Evolutionary conservation across 2,113 vertebrate species (phyloP), one percentile per base, ranked within the genome.

Genomic region (Columbina picui): DNA sequence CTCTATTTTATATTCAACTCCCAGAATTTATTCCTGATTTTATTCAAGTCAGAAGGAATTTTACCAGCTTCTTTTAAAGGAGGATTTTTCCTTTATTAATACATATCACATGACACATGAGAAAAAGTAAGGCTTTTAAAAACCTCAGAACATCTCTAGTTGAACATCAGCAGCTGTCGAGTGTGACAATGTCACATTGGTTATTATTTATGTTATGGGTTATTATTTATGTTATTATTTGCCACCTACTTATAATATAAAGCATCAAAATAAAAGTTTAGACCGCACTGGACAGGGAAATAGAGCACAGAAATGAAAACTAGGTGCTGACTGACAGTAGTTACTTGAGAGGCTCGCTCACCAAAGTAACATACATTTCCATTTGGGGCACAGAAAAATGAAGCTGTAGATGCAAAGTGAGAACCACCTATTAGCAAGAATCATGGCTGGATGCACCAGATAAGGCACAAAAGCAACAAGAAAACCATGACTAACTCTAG

Each of bases 371-470:
- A 71, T 93, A 91, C 88, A 89, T 97, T 90, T 96, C 45, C 64
- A 69, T 49, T 93, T 90, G 84, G 63, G 84, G 91, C 94, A 95
- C 68, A 81, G 69, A 82, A 57, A 74, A 83, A 55, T 89, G 45
- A 84, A 82, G 63, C 61, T 93, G 87, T 65, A 38, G 55, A 70
- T 93, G 60, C 79, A 93, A 91, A 89, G 76, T 95, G 96, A 34
- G 26, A 26, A 95, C 23, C 71, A 90, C 81, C 86, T 74, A 94
- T 64, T 85, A 84, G 53, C 57, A 95, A 92, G 88, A 27, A 87
- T 71, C 89, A 65, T 79, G 56, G 88, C 94, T 94, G 89, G 89
- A 70, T 80, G 87, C 78, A 88, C 39, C 73, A 80, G 63, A 68
- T 86, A 39, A 45, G 87, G 43, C 47, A n/a, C 70, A 61, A 71